These are phyloP conservation scores for Neoarius graeffei DNA, from an alignment of 2,113 vertebrate species.

Conservation along the genomic window DNA sequence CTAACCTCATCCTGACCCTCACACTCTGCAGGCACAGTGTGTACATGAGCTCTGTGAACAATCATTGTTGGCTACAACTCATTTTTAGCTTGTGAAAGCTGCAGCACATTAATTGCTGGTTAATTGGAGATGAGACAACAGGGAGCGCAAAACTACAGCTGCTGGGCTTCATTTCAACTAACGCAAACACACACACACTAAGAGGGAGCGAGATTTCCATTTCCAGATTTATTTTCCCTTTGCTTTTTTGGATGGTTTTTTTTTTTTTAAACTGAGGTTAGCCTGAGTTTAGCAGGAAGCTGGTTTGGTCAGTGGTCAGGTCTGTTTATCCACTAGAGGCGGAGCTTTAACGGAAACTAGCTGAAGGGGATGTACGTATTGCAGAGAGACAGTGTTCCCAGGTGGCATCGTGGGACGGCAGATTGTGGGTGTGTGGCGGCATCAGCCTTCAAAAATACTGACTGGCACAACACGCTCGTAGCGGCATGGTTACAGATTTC, in stretches of 20 bases:
- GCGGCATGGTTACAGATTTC: not conserved
- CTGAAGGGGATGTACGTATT: not conserved
- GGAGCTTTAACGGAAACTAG: not conserved
- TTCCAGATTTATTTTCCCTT: not conserved
- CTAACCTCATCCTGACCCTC: slow-evolving; percentile 28
- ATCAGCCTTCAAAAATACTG: not conserved
- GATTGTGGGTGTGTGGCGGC: not conserved
- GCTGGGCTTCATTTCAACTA: slow-evolving; percentile 34
- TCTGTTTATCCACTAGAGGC: not conserved
- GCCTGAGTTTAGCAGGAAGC: not conserved
- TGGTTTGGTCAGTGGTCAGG: slow-evolving; percentile 1
- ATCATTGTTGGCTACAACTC: slow-evolving; percentile 19
- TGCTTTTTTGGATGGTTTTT: not conserved
- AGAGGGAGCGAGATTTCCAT: not conserved
- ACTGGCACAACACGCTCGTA: not conserved
- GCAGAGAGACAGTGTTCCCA: not conserved
- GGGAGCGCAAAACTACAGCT: slow-evolving; percentile 34
- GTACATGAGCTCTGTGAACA: slow-evolving; percentile 3
- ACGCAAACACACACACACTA: not conserved
- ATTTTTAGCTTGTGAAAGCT: slow-evolving; percentile 32
- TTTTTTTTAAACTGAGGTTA: not conserved
- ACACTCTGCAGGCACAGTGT: not conserved
- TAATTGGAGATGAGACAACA: slow-evolving; percentile 43
- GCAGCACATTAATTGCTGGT: slow-evolving; percentile 43
- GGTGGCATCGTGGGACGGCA: not conserved